phyloP scores from a whole-genome alignment of 2,888 invertebrate species.

The Lochmaea crataegi region DNA sequence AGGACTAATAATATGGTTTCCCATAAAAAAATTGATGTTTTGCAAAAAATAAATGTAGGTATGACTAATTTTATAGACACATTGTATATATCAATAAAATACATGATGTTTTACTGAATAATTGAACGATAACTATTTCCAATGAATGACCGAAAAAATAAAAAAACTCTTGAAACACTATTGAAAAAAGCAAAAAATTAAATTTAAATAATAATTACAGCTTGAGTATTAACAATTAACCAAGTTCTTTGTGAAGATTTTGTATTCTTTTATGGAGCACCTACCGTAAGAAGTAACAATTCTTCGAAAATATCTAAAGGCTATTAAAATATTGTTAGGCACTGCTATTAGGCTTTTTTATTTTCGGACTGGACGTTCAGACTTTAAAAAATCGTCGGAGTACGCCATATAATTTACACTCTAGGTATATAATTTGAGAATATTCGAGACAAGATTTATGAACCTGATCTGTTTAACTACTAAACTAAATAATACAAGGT shows the following conservation, averaged over 20 bases:
- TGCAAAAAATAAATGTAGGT: too few species aligned
- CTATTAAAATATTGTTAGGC: conserved; percentile 7
- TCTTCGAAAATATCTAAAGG: background rate
- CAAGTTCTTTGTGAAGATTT: background rate
- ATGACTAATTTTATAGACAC: too few species aligned
- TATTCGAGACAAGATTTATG: conserved; percentile 10
- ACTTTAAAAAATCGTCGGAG: conserved; percentile 3
- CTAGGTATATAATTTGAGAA: background rate
- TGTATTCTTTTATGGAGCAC: background rate
- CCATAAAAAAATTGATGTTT: too few species aligned
- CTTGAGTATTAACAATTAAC: background rate
- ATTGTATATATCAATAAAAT: too few species aligned
- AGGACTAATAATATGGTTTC: too few species aligned
- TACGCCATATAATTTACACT: conserved; percentile 10
- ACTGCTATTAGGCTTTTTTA: conserved; percentile 6
- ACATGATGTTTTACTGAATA: too few species aligned
- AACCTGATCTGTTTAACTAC: conserved; percentile 11
- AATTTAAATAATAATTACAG: background rate
- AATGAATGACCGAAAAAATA: too few species aligned
- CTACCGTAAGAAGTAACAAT: conserved; percentile 1
- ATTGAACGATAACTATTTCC: too few species aligned
- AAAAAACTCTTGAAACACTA: too few species aligned
- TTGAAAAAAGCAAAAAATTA: background rate
- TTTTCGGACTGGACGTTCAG: conserved; percentile 2
- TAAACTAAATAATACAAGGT: conserved; percentile 7